Conservation (phyloP, 1,140 invertebrate species). For the Idris sp. region DNA sequence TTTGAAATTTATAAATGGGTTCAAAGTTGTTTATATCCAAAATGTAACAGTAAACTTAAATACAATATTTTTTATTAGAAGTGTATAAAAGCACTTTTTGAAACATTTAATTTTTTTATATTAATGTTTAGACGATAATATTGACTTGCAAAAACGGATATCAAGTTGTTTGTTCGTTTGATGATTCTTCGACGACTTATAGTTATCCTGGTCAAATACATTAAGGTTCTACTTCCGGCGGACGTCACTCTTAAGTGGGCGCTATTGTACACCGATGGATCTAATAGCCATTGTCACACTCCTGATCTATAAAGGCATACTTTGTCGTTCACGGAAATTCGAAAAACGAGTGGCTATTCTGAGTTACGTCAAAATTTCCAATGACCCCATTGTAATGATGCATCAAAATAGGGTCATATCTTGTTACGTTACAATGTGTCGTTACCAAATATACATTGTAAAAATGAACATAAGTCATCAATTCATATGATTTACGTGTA, state of each 20-base stretch:
- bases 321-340: conserved; percentile 63
- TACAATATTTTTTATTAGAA: too few species aligned
- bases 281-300: conserved; percentile 62
- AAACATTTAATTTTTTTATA: too few species aligned
- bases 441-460: conserved; percentile 1
- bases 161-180: conserved; percentile 39
- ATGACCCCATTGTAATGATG: conserved; percentile 35
- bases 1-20: too few species aligned
- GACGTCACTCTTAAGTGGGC: conserved; percentile 65
- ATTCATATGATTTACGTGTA: too few species aligned
- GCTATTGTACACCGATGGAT: conserved; percentile 66
- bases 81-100: too few species aligned
- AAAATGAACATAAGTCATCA: not conserved
- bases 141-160: conserved; percentile 53
- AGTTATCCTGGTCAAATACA: conserved; percentile 71
- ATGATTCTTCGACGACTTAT: conserved; percentile 46
- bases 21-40: too few species aligned
- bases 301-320: conserved; percentile 44
- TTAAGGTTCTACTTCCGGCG: conserved; percentile 70
- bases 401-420: conserved; percentile 29
- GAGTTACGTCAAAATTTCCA: conserved; percentile 48
- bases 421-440: conserved; percentile 13
- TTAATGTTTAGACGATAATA: conserved; percentile 17
- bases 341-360: conserved; percentile 65
- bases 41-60: too few species aligned